phyloP scores from a whole-genome alignment of 2,888 invertebrate species.

The Ceraclea dissimilis region DNA sequence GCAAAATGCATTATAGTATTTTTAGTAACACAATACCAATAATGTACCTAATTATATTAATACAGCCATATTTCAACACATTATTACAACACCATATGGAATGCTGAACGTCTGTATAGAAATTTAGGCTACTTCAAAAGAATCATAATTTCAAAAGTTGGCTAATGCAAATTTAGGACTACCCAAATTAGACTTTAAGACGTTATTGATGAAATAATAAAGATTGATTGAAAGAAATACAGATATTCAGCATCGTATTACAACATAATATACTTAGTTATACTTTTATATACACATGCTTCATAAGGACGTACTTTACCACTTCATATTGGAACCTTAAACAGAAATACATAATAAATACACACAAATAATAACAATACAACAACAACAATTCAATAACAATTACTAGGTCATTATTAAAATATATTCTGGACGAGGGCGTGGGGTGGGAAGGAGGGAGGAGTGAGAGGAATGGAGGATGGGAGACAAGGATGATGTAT shows the following conservation, averaged over 20 bases:
- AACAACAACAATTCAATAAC: background rate
- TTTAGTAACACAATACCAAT: no score
- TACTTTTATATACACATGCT: conserved; percentile 24
- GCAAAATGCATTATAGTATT: no score
- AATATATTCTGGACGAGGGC: conserved; percentile 8
- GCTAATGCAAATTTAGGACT: no score
- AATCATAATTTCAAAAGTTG: no score
- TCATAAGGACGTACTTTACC: conserved; percentile 15
- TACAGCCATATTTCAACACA: no score
- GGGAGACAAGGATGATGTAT: conserved; percentile 19
- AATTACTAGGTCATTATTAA: background rate
- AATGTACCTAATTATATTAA: no score
- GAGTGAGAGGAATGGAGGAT: conserved; percentile 10
- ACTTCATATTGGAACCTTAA: conserved; percentile 26
- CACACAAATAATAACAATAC: conserved; percentile 21
- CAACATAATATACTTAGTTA: conserved; percentile 4
- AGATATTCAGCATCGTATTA: background rate
- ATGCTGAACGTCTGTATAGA: no score
- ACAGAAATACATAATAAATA: conserved; percentile 25
- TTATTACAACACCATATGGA: no score
- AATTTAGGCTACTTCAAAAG: no score
- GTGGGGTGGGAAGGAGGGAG: conserved; percentile 3
- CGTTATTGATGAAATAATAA: no score
- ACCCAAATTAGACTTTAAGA: no score
- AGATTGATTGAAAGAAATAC: no score